Percentiles rank a stretch among this genome's conserved stretches.
These are phyloP conservation scores for Drosophila parvula DNA, from an alignment of 1,140 invertebrate species.

Conservation along the genomic window DNA sequence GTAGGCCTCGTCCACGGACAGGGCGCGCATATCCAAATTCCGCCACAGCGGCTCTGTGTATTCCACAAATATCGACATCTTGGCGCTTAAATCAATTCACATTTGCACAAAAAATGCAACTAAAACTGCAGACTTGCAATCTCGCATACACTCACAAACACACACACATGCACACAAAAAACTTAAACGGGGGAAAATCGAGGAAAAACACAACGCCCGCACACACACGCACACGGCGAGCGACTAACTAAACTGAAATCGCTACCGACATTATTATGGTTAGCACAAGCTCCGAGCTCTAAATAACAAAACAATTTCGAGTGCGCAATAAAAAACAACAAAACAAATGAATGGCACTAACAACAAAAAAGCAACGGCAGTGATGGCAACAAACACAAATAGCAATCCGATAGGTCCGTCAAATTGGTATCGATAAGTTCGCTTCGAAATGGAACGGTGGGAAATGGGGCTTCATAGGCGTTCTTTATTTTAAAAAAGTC, in stretches of 20 bases:
- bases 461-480: background rate
- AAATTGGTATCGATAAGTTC: background rate
- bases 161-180: background rate
- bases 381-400: slow-evolving; percentile 5
- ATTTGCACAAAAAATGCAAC: slow-evolving; percentile 33
- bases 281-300: slow-evolving; percentile 36
- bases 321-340: slow-evolving; percentile 76
- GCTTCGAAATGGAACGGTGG: background rate
- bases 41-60: slow-evolving; percentile 79
- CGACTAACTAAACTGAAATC: slow-evolving; percentile 55
- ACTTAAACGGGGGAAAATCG: background rate
- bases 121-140: slow-evolving; percentile 13
- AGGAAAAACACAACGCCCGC: slow-evolving; percentile 7
- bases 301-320: slow-evolving; percentile 77
- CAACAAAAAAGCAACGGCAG: slow-evolving; percentile 26
- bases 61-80: slow-evolving; percentile 75
- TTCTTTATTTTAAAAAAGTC: too few relatives aligned
- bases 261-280: slow-evolving; percentile 35
- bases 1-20: slow-evolving; percentile 75
- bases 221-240: slow-evolving; percentile 18
- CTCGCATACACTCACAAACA: slow-evolving; percentile 9
- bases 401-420: background rate
- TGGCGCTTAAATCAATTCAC: slow-evolving; percentile 10
- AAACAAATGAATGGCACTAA: slow-evolving; percentile 39
- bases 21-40: slow-evolving; percentile 67